phyloP scores from a whole-genome alignment of 2,797 vertebrate genomes.

The Tolypeutes matacus region DNA sequence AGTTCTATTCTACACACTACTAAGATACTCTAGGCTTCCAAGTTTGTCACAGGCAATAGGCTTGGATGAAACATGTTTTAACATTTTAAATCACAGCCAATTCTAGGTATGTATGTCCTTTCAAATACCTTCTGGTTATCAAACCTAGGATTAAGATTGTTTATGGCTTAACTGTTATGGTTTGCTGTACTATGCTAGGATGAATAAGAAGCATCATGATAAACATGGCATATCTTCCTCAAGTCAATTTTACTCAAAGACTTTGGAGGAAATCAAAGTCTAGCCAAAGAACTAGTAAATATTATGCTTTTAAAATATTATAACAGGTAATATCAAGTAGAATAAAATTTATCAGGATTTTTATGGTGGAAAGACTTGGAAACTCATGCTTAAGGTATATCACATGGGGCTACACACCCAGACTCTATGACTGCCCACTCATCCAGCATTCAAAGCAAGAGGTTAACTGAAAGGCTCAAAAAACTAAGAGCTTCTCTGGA shows the following conservation, averaged over 20 bases:
- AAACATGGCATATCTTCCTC: neutral
- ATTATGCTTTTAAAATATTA: neutral
- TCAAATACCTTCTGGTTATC: neutral
- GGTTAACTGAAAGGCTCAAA: neutral
- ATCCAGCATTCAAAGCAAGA: neutral
- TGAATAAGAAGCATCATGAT: neutral
- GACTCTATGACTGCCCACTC: neutral
- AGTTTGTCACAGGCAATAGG: neutral
- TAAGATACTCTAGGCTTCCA: neutral
- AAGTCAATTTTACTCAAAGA: neutral
- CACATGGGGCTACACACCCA: neutral
- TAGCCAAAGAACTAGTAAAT: neutral
- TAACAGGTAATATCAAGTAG: neutral
- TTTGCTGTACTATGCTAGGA: neutral
- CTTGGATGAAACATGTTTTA: neutral
- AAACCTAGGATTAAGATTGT: neutral
- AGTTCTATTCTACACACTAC: neutral
- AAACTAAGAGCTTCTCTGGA: neutral
- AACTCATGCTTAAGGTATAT: neutral
- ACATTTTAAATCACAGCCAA: neutral
- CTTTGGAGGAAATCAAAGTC: neutral
- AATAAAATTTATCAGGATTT: neutral
- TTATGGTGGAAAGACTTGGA: neutral
- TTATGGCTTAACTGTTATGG: neutral
- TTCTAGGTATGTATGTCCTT: neutral